These are phyloP conservation scores for Rhimphoctona megacephalus DNA, from an alignment of 2,888 invertebrate species.

Conservation along the genomic window DNA sequence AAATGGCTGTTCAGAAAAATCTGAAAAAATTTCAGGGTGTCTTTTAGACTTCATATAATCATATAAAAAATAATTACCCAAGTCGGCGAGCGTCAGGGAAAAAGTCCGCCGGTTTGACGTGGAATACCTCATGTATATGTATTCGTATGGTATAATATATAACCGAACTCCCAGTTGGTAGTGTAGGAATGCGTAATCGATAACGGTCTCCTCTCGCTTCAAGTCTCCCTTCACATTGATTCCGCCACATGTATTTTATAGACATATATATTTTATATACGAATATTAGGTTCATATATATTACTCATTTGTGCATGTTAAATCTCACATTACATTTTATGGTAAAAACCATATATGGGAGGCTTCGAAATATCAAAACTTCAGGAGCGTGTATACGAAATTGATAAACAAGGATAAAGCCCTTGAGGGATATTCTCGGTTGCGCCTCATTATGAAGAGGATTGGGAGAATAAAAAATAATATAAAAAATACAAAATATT, in stretches of 20 bases:
- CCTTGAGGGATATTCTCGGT: not conserved
- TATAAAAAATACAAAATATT: not conserved
- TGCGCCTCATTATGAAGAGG: not conserved
- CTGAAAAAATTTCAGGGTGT: too few species aligned
- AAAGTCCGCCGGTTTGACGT: too few species aligned
- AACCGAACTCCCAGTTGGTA: constrained; percentile 61
- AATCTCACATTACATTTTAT: not conserved
- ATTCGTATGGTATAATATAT: constrained; percentile 7
- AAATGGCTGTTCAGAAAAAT: too few species aligned
- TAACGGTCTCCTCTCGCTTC: constrained; percentile 75
- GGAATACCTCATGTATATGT: too few species aligned
- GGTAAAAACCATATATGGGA: not conserved
- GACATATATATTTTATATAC: constrained; percentile 29
- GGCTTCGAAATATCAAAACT: not conserved
- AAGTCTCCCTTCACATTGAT: constrained; percentile 62
- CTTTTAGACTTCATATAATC: too few species aligned
- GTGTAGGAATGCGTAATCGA: constrained; percentile 78
- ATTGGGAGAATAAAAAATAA: not conserved
- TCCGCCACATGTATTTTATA: constrained; percentile 41
- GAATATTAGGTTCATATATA: not conserved
- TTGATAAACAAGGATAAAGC: not conserved
- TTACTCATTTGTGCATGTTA: not conserved
- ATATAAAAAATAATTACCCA: too few species aligned
- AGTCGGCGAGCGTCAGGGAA: too few species aligned
- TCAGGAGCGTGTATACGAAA: not conserved